Conservation (phyloP, 2,797 vertebrate genomes). For the Falco peregrinus region DNA sequence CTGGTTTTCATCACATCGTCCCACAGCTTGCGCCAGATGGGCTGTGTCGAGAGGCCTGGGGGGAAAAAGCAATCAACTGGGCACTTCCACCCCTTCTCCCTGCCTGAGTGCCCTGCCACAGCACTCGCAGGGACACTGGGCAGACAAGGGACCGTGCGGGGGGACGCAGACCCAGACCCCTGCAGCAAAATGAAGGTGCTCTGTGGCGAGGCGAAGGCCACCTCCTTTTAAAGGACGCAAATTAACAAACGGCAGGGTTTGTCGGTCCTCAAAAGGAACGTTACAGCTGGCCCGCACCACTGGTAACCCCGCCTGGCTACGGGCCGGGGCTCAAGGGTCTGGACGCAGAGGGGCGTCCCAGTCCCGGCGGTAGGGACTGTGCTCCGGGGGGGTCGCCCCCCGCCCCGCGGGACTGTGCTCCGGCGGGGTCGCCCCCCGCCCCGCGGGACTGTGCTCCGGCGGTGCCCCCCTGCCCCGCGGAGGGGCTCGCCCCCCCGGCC, state of each 20-base stretch:
- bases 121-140: rapidly evolving
- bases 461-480: rapidly evolving
- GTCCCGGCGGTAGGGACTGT: too few relatives aligned
- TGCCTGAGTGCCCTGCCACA: rapidly evolving
- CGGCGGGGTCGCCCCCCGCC: too few relatives aligned
- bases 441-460: rapidly evolving
- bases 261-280: neutral
- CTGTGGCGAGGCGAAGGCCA: rapidly evolving
- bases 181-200: neutral
- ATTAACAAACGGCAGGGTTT: neutral
- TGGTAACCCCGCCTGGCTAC: rapidly evolving
- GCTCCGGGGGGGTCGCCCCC: too few relatives aligned
- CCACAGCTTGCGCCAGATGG: constrained; percentile 85
- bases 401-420: rapidly evolving
- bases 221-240: rapidly evolving
- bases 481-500: rapidly evolving
- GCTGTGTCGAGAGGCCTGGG: constrained; percentile 86
- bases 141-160: rapidly evolving
- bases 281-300: rapidly evolving
- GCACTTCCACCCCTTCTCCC: neutral
- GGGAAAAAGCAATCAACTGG: neutral
- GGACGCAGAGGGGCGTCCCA: rapidly evolving
- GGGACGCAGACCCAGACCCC: neutral
- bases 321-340: neutral
- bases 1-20: constrained; percentile 83